Conservation (phyloP, 2,888 invertebrate genomes). For the Thumatha senex region DNA sequence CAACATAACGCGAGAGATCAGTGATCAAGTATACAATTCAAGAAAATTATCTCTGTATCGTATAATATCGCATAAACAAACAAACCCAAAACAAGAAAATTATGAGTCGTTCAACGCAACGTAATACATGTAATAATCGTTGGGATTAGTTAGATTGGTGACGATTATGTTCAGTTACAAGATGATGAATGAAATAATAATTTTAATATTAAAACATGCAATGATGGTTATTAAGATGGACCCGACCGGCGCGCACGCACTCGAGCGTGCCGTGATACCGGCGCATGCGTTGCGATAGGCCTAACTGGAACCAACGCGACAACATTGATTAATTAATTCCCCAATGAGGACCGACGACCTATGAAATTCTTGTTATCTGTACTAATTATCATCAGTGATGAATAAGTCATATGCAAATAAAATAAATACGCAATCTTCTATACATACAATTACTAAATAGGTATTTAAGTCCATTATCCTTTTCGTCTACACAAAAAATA, state of each 20-base stretch:
- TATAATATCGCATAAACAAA: slow-evolving; percentile 71
- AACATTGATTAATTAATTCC: slow-evolving; percentile 68
- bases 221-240: slow-evolving; percentile 66
- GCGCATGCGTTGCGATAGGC: slow-evolving; percentile 69
- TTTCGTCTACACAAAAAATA: slow-evolving; percentile 62
- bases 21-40: slow-evolving; percentile 59
- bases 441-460: slow-evolving; percentile 46
- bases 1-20: slow-evolving; percentile 60
- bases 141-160: slow-evolving; percentile 70
- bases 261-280: slow-evolving; percentile 60
- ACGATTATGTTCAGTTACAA: slow-evolving; percentile 64
- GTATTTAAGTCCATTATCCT: slow-evolving; percentile 61
- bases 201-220: slow-evolving; percentile 71
- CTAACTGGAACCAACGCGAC: slow-evolving; percentile 66
- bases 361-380: slow-evolving; percentile 46
- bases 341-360: slow-evolving; percentile 60
- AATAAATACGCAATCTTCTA: slow-evolving; percentile 32
- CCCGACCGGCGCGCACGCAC: slow-evolving; percentile 49
- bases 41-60: slow-evolving; percentile 64
- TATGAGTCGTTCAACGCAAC: slow-evolving; percentile 71
- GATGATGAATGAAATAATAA: slow-evolving; percentile 78
- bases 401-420: slow-evolving; percentile 24
- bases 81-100: slow-evolving; percentile 62
- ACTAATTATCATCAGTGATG: slow-evolving; percentile 30
- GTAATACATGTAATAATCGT: slow-evolving; percentile 77